These are phyloP conservation scores for Drosophila subobscura DNA, from an alignment of 1,140 invertebrate species.

Conservation along the genomic window DNA sequence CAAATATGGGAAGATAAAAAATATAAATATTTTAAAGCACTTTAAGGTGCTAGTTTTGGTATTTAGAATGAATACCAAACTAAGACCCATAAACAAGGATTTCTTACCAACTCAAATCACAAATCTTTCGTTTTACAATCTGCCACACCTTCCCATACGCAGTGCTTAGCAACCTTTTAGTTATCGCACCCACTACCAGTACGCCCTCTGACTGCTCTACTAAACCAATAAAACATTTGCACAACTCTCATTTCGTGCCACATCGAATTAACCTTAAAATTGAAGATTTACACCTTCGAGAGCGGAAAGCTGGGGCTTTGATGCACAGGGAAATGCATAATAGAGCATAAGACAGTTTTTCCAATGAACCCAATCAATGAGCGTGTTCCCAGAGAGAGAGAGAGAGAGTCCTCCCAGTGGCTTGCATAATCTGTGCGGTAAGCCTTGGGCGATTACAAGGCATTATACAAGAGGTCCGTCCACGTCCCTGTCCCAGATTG, in stretches of 20 bases:
- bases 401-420: slow-evolving; percentile 15
- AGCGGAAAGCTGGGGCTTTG: slow-evolving; percentile 10
- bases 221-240: slow-evolving; percentile 70
- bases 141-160: not conserved
- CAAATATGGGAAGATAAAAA: too few species aligned
- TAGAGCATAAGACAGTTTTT: slow-evolving; percentile 33
- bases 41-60: too few species aligned
- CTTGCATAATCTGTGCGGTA: slow-evolving; percentile 73
- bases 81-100: too few species aligned
- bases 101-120: not conserved
- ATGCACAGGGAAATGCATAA: slow-evolving; percentile 37
- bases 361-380: slow-evolving; percentile 38
- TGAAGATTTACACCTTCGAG: slow-evolving; percentile 62
- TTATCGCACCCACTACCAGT: not conserved
- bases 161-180: slow-evolving; percentile 1
- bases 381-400: slow-evolving; percentile 29
- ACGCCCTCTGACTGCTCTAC: slow-evolving; percentile 54
- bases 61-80: too few species aligned
- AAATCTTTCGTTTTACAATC: slow-evolving; percentile 5
- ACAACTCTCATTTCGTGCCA: slow-evolving; percentile 42
- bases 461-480: slow-evolving; percentile 48
- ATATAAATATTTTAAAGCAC: too few species aligned
- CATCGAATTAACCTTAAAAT: slow-evolving; percentile 64
- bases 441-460: slow-evolving; percentile 65
- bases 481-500: not conserved